A percentile compares a stretch with the other conserved stretches of the same genome.
phyloP scores from a whole-genome alignment of 2,888 invertebrate genomes.

The Leptogaster cylindrica region DNA sequence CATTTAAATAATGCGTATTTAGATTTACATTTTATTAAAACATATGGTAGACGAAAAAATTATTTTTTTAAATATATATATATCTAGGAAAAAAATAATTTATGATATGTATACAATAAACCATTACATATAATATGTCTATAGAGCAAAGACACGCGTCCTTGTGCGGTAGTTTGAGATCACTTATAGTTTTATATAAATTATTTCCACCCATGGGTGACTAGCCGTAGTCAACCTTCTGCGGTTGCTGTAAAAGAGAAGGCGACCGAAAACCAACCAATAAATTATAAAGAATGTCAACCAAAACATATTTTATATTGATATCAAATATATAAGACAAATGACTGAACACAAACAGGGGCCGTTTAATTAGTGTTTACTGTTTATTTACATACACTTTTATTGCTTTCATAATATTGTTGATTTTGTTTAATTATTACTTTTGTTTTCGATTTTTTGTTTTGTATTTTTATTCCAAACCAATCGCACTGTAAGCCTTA shows the following conservation, averaged over 20 bases:
- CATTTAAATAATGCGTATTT: conserved; percentile 15
- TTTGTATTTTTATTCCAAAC: conserved; percentile 6
- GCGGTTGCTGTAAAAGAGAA: conserved; percentile 85
- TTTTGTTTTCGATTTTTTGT: conserved; percentile 32
- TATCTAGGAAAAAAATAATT: conserved; percentile 21
- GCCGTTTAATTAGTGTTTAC: conserved; percentile 50
- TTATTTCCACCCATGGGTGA: conserved; percentile 49
- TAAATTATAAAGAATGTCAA: conserved; percentile 49
- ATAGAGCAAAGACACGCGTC: conserved; percentile 40
- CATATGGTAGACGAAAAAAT: conserved; percentile 23
- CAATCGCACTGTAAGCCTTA: not conserved
- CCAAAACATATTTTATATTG: conserved; percentile 45
- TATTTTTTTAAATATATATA: no score
- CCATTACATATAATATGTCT: conserved; percentile 28
- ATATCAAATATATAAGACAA: conserved; percentile 44
- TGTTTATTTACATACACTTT: conserved; percentile 30
- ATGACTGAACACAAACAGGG: conserved; percentile 50
- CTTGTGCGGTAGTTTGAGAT: conserved; percentile 35
- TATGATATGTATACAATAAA: conserved; percentile 34
- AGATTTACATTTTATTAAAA: not conserved
- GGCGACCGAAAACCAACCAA: conserved; percentile 71
- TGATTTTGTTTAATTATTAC: no score
- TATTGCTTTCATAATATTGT: no score
- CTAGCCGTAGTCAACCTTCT: conserved; percentile 70
- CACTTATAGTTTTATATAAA: conserved; percentile 32